Percentiles rank a stretch among this genome's conserved stretches.
Evolutionary conservation across 2,797 vertebrate species (phyloP).

Genomic region (Cynopterus sphinx): DNA sequence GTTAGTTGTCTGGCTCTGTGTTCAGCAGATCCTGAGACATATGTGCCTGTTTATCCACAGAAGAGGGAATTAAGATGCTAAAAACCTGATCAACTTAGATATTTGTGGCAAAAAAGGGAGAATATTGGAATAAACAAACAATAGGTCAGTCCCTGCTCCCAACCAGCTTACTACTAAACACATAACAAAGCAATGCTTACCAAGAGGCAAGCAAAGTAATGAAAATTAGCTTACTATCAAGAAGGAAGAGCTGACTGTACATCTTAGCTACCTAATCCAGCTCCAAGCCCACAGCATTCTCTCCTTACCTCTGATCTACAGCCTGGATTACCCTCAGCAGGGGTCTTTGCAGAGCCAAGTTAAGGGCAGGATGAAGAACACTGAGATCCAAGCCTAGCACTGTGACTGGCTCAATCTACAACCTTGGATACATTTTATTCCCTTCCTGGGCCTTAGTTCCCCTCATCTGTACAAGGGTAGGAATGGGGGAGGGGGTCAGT

Average conservation of each 20-base stretch:
- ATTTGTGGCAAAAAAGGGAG: neutral
- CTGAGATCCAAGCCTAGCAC: neutral
- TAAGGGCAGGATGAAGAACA: conserved; percentile 35
- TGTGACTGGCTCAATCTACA: neutral
- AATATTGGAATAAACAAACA: neutral
- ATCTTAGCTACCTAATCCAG: conserved; percentile 33
- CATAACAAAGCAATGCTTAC: conserved; percentile 6
- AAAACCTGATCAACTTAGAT: conserved; percentile 26
- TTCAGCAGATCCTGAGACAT: conserved; percentile 7
- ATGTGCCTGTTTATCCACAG: conserved; percentile 16
- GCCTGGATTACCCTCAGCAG: neutral
- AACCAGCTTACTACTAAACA: neutral
- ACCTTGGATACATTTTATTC: neutral
- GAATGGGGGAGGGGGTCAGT: neutral
- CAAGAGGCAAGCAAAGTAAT: conserved; percentile 49
- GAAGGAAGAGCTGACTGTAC: neutral
- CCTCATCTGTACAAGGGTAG: neutral
- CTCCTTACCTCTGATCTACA: neutral
- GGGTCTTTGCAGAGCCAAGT: neutral
- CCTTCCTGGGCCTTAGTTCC: neutral
- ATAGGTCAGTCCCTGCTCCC: neutral
- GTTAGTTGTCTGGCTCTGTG: conserved; percentile 34
- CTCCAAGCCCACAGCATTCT: neutral
- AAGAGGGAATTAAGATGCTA: conserved; percentile 6
- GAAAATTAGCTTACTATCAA: conserved; percentile 37